Percentiles rank a stretch among this genome's conserved stretches.
These are phyloP conservation scores for Rousettus madagascariensis DNA, from an alignment of 2,797 vertebrate genomes.

Conservation along the genomic window DNA sequence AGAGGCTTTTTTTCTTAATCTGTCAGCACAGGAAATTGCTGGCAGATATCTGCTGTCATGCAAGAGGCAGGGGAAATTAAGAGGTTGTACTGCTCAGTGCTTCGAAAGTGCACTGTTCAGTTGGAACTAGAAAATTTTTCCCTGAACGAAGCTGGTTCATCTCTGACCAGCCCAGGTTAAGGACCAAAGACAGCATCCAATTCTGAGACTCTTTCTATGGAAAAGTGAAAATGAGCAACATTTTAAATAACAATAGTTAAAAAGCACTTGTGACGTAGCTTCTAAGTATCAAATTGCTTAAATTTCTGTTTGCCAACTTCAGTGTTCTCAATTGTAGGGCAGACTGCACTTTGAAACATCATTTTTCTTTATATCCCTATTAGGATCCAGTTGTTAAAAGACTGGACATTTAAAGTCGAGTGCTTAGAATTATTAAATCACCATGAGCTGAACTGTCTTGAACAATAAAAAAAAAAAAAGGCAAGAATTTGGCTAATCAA, in stretches of 20 bases:
- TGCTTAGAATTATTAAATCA: background rate
- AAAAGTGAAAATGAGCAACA: background rate
- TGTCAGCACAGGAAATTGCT: slow-evolving; percentile 53
- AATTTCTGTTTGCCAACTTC: background rate
- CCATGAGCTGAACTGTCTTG: background rate
- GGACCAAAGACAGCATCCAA: background rate
- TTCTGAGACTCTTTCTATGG: background rate
- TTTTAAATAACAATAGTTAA: background rate
- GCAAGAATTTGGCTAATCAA: background rate
- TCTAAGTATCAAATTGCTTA: background rate
- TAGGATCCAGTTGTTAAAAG: background rate
- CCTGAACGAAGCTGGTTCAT: background rate
- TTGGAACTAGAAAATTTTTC: background rate
- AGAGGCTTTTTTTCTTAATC: background rate
- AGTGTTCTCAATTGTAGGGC: background rate
- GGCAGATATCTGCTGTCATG: slow-evolving; percentile 18
- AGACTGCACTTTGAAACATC: background rate
- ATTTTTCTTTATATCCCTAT: background rate
- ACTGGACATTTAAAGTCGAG: background rate
- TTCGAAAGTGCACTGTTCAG: background rate
- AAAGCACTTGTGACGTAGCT: background rate
- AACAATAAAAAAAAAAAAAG: background rate
- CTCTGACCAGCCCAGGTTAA: background rate
- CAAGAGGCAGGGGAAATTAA: background rate
- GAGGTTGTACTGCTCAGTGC: background rate